phyloP scores from a whole-genome alignment of 92 coral and sea anemone genomes.

The Umimayanthus chanpuru region DNA sequence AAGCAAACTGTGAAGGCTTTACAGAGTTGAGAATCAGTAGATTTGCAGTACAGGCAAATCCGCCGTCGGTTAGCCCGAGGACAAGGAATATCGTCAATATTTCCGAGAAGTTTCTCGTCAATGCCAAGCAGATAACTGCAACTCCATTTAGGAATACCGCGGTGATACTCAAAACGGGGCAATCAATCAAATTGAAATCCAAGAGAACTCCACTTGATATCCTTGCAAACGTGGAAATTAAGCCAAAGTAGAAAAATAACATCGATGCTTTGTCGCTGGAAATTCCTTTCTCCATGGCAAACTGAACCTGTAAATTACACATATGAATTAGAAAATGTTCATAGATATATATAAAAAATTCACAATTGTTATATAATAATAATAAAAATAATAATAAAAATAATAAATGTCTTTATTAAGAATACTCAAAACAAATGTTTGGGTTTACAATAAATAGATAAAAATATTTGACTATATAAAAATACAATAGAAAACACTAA shows the following conservation, averaged over 20 bases:
- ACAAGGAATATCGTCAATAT: slow-evolving; percentile 20
- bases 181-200: neutral
- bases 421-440: too few species aligned
- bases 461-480: too few species aligned
- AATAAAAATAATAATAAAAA: too few species aligned
- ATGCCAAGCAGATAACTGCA: slow-evolving; percentile 5
- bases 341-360: neutral
- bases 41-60: neutral
- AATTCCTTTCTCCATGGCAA: slow-evolving; percentile 30
- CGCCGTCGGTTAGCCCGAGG: slow-evolving; percentile 33
- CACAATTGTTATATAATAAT: too few species aligned
- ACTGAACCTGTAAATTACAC: slow-evolving; percentile 24
- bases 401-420: too few species aligned
- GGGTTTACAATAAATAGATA: too few species aligned
- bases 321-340: neutral
- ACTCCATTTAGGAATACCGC: slow-evolving; percentile 20
- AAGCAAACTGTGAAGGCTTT: slow-evolving; percentile 17
- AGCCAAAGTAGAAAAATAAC: slow-evolving; percentile 30
- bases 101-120: slow-evolving; percentile 21
- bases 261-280: slow-evolving; percentile 26
- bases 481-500: too few species aligned
- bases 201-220: slow-evolving; percentile 21
- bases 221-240: slow-evolving; percentile 17
- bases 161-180: neutral
- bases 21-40: slow-evolving; percentile 9